These are phyloP conservation scores for Xiphophorus maculatus DNA, from an alignment of 2,113 vertebrate species.

Conservation along the genomic window DNA sequence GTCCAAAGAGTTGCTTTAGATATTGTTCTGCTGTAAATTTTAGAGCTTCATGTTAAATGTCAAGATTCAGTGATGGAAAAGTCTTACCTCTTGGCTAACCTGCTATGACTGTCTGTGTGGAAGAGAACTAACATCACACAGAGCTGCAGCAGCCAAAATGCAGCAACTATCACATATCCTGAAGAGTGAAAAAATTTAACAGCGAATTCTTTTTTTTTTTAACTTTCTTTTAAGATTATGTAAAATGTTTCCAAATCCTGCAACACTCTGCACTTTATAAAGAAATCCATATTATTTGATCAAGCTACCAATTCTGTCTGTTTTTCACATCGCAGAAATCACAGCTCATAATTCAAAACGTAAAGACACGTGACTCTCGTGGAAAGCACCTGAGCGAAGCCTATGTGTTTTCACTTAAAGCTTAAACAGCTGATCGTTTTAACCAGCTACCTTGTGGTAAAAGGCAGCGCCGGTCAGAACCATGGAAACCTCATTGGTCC, in stretches of 20 bases:
- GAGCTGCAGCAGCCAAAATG: neutral
- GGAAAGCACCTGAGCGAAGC: neutral
- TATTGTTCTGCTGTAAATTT: neutral
- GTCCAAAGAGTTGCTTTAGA: neutral
- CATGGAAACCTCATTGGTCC: slow-evolving; percentile 99
- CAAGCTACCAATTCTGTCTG: too few relatives aligned
- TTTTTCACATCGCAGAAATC: neutral
- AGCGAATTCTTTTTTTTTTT: too few relatives aligned
- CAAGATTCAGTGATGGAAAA: neutral
- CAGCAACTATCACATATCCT: neutral
- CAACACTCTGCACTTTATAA: too few relatives aligned
- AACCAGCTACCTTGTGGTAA: slow-evolving; percentile 91
- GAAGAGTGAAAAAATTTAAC: too few relatives aligned
- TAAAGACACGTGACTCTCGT: neutral
- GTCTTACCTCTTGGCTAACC: neutral
- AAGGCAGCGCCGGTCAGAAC: slow-evolving; percentile 97
- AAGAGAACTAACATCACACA: neutral
- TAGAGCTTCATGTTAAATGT: neutral
- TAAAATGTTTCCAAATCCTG: too few relatives aligned
- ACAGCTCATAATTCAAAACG: neutral
- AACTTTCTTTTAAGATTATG: too few relatives aligned
- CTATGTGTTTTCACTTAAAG: neutral
- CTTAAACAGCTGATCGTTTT: neutral
- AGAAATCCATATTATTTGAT: too few relatives aligned
- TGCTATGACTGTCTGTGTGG: neutral